Conservation (phyloP, 2,797 vertebrate species). For the Hippopotamyrus pictus region DNA sequence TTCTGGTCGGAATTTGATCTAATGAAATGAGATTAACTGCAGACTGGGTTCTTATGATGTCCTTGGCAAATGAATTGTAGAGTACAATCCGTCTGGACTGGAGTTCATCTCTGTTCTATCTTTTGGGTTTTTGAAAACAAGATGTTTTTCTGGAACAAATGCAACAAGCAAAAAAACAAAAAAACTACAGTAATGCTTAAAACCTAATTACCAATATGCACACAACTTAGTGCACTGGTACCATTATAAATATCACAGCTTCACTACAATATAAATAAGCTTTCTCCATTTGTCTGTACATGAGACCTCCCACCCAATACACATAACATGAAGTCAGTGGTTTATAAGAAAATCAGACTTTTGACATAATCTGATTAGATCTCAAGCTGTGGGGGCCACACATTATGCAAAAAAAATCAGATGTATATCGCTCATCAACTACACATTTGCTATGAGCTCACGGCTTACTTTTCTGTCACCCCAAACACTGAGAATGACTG, state of each 20-base stretch:
- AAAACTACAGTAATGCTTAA: not conserved
- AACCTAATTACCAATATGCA: not conserved
- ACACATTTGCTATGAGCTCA: not conserved
- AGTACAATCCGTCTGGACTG: not conserved
- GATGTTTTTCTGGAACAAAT: not conserved
- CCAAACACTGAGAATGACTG: not conserved
- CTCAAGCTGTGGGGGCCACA: not conserved
- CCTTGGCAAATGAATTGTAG: not conserved
- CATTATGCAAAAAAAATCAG: not conserved
- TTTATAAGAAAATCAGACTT: constrained; percentile 1
- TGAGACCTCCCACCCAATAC: not conserved
- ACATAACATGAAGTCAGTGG: not conserved
- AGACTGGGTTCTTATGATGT: not conserved
- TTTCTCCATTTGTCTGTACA: not conserved
- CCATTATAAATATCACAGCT: not conserved
- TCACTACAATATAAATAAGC: not conserved
- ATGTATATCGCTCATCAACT: not conserved
- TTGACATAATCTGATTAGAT: constrained; percentile 1
- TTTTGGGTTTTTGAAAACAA: not conserved
- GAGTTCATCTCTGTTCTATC: not conserved
- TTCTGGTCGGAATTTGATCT: not conserved
- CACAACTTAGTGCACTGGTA: not conserved
- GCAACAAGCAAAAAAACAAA: not conserved
- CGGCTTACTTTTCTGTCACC: not conserved
- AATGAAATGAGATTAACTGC: constrained; percentile 9